A percentile compares a stretch with the other conserved stretches of the same genome.
phyloP scores from a whole-genome alignment of 2,888 invertebrate species.

The Laspeyria flexula region DNA sequence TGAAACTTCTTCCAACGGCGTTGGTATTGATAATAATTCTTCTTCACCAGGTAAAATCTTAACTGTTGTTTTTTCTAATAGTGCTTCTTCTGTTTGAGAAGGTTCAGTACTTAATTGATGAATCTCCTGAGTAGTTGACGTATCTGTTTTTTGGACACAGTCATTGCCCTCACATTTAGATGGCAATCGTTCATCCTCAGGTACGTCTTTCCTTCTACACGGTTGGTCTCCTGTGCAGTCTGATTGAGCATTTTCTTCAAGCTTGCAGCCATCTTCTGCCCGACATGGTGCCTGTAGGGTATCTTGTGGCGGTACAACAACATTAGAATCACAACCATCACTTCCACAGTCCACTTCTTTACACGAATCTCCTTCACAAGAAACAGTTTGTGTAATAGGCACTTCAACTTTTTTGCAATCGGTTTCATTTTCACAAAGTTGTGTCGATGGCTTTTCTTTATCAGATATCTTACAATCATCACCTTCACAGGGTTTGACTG shows the following conservation, averaged over 20 bases:
- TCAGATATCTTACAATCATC: conserved; percentile 41
- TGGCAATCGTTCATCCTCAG: conserved; percentile 42
- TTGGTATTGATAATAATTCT: no score
- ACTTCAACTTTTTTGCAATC: conserved; percentile 34
- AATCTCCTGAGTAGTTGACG: conserved; percentile 1
- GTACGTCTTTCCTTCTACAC: conserved; percentile 61
- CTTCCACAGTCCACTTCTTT: conserved; percentile 26
- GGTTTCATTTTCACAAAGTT: conserved; percentile 33
- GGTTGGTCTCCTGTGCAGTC: conserved; percentile 58
- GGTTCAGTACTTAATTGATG: conserved; percentile 10
- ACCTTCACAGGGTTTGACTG: conserved; percentile 48
- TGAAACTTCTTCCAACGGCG: background rate
- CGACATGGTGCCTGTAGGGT: conserved; percentile 37
- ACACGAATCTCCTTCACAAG: conserved; percentile 34
- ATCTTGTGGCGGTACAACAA: conserved; percentile 25
- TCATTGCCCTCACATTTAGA: conserved; percentile 51
- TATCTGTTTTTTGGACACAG: conserved; percentile 41
- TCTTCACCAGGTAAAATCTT: background rate
- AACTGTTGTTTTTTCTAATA: conserved; percentile 18
- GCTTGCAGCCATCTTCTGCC: conserved; percentile 43
- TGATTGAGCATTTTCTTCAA: conserved; percentile 33
- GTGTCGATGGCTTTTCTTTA: conserved; percentile 11
- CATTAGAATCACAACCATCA: conserved; percentile 24
- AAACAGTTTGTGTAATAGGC: conserved; percentile 15
- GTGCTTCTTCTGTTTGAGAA: conserved; percentile 15